Evolutionary conservation across 2,113 vertebrate genomes (phyloP).

Genomic region (Oncorhynchus tshawytscha): DNA sequence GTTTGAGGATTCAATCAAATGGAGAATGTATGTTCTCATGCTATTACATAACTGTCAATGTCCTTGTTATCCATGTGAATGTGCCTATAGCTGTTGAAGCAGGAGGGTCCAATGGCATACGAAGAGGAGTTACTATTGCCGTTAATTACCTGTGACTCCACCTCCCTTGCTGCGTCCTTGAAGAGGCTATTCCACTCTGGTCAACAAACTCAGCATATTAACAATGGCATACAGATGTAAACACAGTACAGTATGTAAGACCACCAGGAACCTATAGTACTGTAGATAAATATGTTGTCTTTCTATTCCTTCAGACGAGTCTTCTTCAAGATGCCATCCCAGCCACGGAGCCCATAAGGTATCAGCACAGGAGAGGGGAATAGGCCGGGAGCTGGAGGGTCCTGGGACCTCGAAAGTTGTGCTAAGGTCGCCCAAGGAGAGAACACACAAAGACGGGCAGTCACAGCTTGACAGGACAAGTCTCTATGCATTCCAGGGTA

Average conservation of each 20-base stretch:
- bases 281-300: neutral
- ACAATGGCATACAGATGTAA: neutral
- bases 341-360: neutral
- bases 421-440: neutral
- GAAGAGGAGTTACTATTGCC: constrained; percentile 62
- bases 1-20: too few species aligned
- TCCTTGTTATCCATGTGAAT: neutral
- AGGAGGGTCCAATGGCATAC: constrained; percentile 36
- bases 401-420: neutral
- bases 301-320: neutral
- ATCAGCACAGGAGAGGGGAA: neutral
- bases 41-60: too few species aligned
- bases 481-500: neutral
- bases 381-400: neutral
- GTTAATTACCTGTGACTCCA: constrained; percentile 42
- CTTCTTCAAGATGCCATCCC: neutral
- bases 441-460: neutral
- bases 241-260: neutral
- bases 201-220: constrained; percentile 28
- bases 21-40: too few species aligned
- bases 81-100: constrained; percentile 56
- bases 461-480: neutral
- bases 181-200: constrained; percentile 63
- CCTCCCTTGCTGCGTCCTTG: constrained; percentile 33
- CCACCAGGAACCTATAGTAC: neutral